Conservation (phyloP, 2,113 vertebrate genomes). For the Malurus melanocephalus region DNA sequence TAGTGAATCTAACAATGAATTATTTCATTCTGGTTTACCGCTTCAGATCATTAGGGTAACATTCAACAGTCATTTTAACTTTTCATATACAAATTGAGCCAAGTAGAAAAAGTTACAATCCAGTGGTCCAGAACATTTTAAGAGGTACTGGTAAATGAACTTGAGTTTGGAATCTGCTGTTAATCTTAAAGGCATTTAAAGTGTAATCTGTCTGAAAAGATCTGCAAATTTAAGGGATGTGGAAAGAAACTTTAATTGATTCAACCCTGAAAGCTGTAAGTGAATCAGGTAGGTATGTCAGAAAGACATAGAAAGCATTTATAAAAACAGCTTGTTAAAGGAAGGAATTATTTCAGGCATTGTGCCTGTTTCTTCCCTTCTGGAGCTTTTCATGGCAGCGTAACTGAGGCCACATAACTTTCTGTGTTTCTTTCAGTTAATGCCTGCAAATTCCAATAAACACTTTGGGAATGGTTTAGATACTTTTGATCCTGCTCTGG, state of each 20-base stretch:
- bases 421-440: neutral
- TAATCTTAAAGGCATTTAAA: constrained; percentile 10
- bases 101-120: constrained; percentile 10
- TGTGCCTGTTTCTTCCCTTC: neutral
- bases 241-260: neutral
- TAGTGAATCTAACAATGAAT: constrained; percentile 15
- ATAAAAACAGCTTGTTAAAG: neutral
- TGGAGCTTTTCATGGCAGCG: neutral
- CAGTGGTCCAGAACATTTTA: constrained; percentile 32
- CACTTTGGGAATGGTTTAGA: rapidly evolving
- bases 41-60: neutral
- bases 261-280: neutral
- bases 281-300: neutral
- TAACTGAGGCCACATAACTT: neutral
- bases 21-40: constrained; percentile 12
- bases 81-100: neutral
- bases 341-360: neutral
- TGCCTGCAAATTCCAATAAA: neutral
- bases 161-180: constrained; percentile 7
- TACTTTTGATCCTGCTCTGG: neutral
- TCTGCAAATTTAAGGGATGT: neutral
- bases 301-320: neutral
- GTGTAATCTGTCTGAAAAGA: neutral
- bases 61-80: constrained; percentile 14
- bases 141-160: neutral